These are phyloP conservation scores for Sturmia bella DNA, from an alignment of 2,888 invertebrate species.

Conservation along the genomic window DNA sequence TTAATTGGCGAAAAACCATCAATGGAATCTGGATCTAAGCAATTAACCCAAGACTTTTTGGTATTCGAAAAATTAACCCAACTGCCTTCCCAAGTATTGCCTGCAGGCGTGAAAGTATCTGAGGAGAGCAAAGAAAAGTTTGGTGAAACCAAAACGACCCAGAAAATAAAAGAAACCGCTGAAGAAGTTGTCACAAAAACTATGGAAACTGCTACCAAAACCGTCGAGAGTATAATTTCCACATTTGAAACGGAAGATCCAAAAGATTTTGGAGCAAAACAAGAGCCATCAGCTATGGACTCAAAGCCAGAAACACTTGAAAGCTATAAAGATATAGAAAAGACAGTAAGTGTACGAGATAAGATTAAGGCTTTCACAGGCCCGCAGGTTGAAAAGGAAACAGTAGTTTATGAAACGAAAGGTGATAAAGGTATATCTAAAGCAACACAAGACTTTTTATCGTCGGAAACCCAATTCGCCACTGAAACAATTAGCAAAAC, in stretches of 20 bases:
- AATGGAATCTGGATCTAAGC: conserved; percentile 74
- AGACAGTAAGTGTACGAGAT: conserved; percentile 42
- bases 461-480: neutral
- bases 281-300: conserved; percentile 7
- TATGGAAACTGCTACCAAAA: conserved; percentile 72
- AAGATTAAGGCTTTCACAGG: conserved; percentile 60
- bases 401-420: conserved; percentile 4
- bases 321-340: conserved; percentile 1
- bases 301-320: neutral
- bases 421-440: conserved; percentile 10
- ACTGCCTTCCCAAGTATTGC: conserved; percentile 71
- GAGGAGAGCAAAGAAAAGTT: conserved; percentile 76
- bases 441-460: conserved; percentile 35
- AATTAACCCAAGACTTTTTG: conserved; percentile 78
- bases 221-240: conserved; percentile 76
- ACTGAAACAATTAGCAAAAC: neutral
- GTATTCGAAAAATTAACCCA: conserved; percentile 77
- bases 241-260: conserved; percentile 72
- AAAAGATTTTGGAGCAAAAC: conserved; percentile 22
- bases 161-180: conserved; percentile 66
- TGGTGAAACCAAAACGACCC: conserved; percentile 16
- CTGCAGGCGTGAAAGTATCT: conserved; percentile 58
- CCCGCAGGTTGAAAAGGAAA: conserved; percentile 17
- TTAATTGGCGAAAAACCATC: conserved; percentile 44
- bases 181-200: conserved; percentile 70